phyloP scores from a whole-genome alignment of 2,888 invertebrate genomes.

The Cerastis leucographa region DNA sequence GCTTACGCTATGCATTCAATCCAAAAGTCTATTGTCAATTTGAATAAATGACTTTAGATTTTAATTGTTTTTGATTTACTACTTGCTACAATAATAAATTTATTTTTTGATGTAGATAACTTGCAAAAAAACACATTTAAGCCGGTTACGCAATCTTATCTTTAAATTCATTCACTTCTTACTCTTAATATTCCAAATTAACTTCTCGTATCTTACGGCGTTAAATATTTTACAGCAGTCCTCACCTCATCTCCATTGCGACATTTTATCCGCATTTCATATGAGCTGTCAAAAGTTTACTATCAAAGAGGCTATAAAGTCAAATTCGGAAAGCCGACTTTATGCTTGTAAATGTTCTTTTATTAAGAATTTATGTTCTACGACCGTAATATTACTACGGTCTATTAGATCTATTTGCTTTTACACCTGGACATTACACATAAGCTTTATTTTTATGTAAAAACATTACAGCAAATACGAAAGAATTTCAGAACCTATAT shows the following conservation, averaged over 20 bases:
- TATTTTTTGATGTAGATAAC: not conserved
- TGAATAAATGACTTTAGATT: too few relatives aligned
- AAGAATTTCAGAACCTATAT: constrained; percentile 26
- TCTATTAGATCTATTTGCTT: constrained; percentile 53
- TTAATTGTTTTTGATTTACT: too few relatives aligned
- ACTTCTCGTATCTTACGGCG: not conserved
- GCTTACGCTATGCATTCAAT: not conserved
- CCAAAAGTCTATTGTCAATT: too few relatives aligned
- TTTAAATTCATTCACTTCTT: not conserved
- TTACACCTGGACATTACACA: constrained; percentile 42
- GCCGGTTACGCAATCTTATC: not conserved
- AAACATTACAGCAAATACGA: constrained; percentile 38
- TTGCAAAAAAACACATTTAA: not conserved
- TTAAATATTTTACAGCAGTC: constrained; percentile 18
- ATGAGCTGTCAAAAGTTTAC: constrained; percentile 56
- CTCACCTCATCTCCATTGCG: constrained; percentile 14
- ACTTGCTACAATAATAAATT: not conserved
- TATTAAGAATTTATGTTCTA: constrained; percentile 53
- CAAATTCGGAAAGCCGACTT: constrained; percentile 32
- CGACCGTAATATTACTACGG: constrained; percentile 31
- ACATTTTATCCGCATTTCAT: constrained; percentile 39
- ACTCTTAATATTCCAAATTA: constrained; percentile 1
- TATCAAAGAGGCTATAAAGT: constrained; percentile 46
- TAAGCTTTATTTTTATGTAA: constrained; percentile 49
- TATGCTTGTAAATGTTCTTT: constrained; percentile 49